Conservation (phyloP, 2,888 invertebrate species). For the Eupithecia abbreviata region DNA sequence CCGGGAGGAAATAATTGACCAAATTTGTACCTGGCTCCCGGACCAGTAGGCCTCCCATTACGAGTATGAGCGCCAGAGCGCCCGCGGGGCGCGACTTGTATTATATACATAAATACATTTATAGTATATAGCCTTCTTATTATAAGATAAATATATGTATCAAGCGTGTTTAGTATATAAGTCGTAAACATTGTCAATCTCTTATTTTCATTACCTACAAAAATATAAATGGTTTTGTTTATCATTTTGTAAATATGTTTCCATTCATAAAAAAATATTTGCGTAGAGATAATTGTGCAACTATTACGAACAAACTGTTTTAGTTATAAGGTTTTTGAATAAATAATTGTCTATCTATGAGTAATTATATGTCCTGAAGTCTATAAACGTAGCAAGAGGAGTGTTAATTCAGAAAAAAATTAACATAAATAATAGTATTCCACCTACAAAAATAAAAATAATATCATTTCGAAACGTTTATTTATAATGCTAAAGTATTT, state of each 20-base stretch:
- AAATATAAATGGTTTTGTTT: not conserved
- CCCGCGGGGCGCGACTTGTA: too few relatives aligned
- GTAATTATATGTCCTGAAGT: too few relatives aligned
- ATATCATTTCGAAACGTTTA: not conserved
- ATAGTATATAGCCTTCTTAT: too few relatives aligned
- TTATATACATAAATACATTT: too few relatives aligned
- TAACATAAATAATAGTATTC: not conserved
- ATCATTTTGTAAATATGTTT: conserved; percentile 14
- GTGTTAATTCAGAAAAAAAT: not conserved
- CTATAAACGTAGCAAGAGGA: too few relatives aligned
- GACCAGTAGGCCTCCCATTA: too few relatives aligned
- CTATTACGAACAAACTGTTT: not conserved
- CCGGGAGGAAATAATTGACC: too few relatives aligned
- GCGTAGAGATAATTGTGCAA: not conserved
- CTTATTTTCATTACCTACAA: not conserved
- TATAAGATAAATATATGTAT: not conserved
- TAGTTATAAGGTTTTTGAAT: too few relatives aligned
- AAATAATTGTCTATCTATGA: too few relatives aligned
- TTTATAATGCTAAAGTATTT: not conserved
- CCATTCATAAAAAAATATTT: conserved; percentile 10
- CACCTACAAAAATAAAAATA: not conserved
- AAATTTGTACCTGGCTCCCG: too few relatives aligned
- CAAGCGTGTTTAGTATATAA: not conserved
- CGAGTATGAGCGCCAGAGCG: too few relatives aligned
- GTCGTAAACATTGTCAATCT: not conserved